phyloP scores from a whole-genome alignment of 2,113 vertebrate species.

The Arizona elegans region DNA sequence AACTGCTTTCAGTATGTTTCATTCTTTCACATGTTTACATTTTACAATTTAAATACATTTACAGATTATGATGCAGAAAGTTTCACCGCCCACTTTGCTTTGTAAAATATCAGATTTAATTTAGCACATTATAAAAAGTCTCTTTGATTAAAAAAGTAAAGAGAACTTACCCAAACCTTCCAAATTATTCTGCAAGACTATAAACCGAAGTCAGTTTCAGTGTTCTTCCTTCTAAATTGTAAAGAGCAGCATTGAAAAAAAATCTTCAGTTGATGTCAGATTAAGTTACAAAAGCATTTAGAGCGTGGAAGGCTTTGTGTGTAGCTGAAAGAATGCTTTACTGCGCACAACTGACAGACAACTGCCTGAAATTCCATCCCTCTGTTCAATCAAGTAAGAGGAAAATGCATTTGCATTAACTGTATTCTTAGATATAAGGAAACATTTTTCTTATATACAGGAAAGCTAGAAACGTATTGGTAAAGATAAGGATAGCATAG shows the following conservation, averaged over 20 bases:
- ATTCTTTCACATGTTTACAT: neutral
- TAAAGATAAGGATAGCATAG: neutral
- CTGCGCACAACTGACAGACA: neutral
- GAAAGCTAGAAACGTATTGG: neutral
- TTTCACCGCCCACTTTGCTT: neutral
- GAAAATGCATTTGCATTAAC: slow-evolving; percentile 14
- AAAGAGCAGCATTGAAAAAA: slow-evolving; percentile 7
- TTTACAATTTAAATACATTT: neutral
- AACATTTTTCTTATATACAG: neutral
- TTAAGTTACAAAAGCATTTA: neutral
- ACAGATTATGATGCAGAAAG: neutral
- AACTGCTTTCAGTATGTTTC: neutral
- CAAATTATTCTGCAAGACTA: neutral
- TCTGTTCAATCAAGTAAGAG: neutral
- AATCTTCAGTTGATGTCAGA: neutral
- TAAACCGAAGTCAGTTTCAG: neutral
- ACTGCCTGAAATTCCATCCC: fast-evolving
- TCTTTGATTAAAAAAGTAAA: neutral
- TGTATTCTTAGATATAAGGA: neutral
- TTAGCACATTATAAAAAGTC: neutral
- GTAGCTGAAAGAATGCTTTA: neutral
- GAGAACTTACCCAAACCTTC: neutral
- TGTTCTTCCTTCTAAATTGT: neutral
- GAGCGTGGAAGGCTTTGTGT: neutral
- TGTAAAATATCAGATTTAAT: neutral